phyloP scores from a whole-genome alignment of 35 echinoderm and acorn worm genomes.

The Anneissia japonica region DNA sequence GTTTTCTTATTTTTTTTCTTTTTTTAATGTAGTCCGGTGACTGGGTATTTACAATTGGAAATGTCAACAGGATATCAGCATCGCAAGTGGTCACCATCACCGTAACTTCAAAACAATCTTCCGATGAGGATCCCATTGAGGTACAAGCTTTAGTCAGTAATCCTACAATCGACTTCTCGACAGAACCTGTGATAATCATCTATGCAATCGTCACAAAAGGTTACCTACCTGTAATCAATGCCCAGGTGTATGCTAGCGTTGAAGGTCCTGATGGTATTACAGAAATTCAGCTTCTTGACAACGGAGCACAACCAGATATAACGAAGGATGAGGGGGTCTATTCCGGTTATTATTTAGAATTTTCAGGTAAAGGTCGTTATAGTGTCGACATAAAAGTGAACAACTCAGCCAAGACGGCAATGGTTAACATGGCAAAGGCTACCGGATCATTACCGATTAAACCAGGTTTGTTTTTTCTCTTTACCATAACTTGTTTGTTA shows the following conservation, averaged over 20 bases:
- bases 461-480: not conserved
- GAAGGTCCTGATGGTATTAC: conserved; percentile 31
- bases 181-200: conserved; percentile 2
- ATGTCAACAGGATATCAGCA: not conserved
- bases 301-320: conserved; percentile 58
- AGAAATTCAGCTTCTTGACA: conserved; percentile 29
- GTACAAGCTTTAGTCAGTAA: not conserved
- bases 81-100: conserved; percentile 8
- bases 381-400: conserved; percentile 43
- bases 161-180: conserved; percentile 4
- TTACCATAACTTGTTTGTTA: too few species aligned
- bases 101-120: conserved; percentile 12
- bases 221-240: conserved; percentile 52
- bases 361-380: conserved; percentile 43
- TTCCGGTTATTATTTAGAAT: conserved; percentile 36
- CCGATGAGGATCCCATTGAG: conserved; percentile 2
- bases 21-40: conserved; percentile 7
- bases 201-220: conserved; percentile 47
- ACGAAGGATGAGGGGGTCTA: conserved; percentile 67
- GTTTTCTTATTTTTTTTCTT: too few species aligned
- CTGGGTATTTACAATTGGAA: conserved; percentile 24
- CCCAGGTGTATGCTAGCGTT: conserved; percentile 34
- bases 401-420: conserved; percentile 13
- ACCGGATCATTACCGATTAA: not conserved
- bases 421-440: not conserved